These are phyloP conservation scores for Metopolophium dirhodum DNA, from an alignment of 1,140 invertebrate species.

Conservation along the genomic window DNA sequence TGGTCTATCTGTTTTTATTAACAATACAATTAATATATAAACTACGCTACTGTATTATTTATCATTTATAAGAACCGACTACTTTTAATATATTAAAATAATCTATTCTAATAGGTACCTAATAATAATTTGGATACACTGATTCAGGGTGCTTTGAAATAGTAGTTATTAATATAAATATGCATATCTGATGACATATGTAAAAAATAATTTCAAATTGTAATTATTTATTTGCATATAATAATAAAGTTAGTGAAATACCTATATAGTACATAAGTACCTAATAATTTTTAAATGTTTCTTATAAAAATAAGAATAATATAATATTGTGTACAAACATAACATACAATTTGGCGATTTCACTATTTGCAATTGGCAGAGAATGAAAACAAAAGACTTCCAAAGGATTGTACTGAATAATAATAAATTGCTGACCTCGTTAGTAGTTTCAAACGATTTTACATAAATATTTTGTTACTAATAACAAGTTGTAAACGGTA, in stretches of 20 bases:
- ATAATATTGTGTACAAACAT: no score
- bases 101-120: no score
- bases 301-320: background rate
- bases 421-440: background rate
- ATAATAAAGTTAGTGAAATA: background rate
- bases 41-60: background rate
- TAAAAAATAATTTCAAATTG: background rate
- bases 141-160: background rate
- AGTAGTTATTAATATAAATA: background rate
- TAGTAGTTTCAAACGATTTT: background rate
- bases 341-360: background rate
- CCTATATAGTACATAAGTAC: no score
- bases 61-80: background rate
- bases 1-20: background rate
- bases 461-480: background rate
- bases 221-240: background rate
- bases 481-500: constrained; percentile 1
- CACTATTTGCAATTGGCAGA: background rate
- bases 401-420: background rate
- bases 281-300: background rate
- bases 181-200: background rate
- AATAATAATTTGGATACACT: no score
- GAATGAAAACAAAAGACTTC: background rate
- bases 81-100: background rate
- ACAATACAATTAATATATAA: background rate